Evolutionary conservation across 1,140 invertebrate genomes (phyloP).

Genomic region (Dendrolimus kikuchii): DNA sequence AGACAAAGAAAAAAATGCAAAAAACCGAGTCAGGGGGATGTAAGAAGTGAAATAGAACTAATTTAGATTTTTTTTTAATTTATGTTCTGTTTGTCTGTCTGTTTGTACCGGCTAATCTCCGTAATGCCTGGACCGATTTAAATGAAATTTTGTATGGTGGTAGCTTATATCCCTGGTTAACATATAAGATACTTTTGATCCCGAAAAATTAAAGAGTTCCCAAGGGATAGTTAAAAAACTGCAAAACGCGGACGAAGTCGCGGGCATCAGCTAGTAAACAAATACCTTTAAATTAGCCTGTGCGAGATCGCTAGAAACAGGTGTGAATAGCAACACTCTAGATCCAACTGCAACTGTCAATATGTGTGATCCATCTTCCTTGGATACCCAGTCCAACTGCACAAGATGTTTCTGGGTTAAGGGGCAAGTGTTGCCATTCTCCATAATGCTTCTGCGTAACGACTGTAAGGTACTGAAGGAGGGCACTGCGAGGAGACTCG

Average conservation of each 20-base stretch:
- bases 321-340: conserved; percentile 89
- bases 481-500: conserved; percentile 87
- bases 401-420: conserved; percentile 91
- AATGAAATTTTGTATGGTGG: too few relatives aligned
- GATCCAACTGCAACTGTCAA: conserved; percentile 96
- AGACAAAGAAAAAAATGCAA: too few relatives aligned
- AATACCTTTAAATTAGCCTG: conserved; percentile 88
- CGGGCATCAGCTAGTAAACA: too few relatives aligned
- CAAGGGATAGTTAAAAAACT: conserved; percentile 3
- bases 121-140: too few relatives aligned
- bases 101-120: too few relatives aligned
- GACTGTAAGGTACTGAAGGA: conserved; percentile 95
- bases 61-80: too few relatives aligned
- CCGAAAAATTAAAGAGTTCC: too few relatives aligned
- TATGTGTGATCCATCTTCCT: conserved; percentile 98
- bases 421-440: conserved; percentile 92
- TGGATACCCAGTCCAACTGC: conserved; percentile 98
- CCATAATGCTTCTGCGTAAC: conserved; percentile 89
- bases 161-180: too few relatives aligned
- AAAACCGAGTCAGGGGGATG: too few relatives aligned
- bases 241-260: background rate
- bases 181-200: too few relatives aligned
- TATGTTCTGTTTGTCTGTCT: too few relatives aligned
- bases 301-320: conserved; percentile 90
- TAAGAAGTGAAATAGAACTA: too few relatives aligned